Evolutionary conservation across 2,888 invertebrate species (phyloP).

Genomic region (Hesperia comma): DNA sequence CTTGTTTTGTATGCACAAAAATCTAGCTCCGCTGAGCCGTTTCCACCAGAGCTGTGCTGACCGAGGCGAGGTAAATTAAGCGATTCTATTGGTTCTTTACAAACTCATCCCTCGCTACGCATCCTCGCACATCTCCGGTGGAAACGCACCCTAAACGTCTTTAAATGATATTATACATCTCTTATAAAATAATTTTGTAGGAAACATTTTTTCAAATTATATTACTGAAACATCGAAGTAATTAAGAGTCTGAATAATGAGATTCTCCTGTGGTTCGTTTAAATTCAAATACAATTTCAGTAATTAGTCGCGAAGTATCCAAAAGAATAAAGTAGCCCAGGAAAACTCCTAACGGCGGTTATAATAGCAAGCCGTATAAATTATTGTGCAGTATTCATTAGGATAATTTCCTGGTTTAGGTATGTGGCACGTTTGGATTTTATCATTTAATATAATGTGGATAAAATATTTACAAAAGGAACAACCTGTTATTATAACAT

Average conservation of each 20-base stretch:
- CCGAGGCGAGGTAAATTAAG: no score
- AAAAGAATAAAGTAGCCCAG: slow-evolving; percentile 64
- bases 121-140: no score
- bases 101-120: no score
- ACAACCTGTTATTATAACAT: no score
- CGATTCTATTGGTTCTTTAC: no score
- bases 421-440: neutral
- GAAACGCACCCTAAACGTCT: no score
- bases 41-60: no score
- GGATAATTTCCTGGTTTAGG: neutral
- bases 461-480: no score
- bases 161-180: no score
- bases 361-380: neutral
- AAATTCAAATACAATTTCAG: slow-evolving; percentile 71
- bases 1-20: no score
- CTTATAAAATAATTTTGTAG: neutral
- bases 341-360: slow-evolving; percentile 40
- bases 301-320: slow-evolving; percentile 68
- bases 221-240: slow-evolving; percentile 50
- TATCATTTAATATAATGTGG: no score
- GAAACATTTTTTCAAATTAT: neutral
- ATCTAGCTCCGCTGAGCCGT: no score
- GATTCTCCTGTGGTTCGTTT: slow-evolving; percentile 56
- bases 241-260: slow-evolving; percentile 56
- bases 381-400: neutral